Base-by-base conservation (phyloP, 2,797 vertebrate genomes). In the Neoniphon sammara region DNA sequence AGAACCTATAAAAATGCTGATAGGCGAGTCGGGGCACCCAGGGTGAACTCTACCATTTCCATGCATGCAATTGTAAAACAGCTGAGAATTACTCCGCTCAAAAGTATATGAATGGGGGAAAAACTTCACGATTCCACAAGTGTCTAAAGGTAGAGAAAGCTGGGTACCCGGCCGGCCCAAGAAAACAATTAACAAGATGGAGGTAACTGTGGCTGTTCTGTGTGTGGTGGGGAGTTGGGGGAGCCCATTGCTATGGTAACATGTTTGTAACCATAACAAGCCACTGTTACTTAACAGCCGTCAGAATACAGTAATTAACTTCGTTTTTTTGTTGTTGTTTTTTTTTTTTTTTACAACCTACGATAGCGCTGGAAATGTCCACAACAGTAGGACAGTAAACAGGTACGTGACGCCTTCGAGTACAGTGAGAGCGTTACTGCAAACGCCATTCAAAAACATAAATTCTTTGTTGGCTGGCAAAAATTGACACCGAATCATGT, bases 171-270 rank as follows among this genome's bases (percentile, higher is more conserved):
- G n/a, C 31, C 49, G 7, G 10, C 4, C 10, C 20, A 1, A 36
- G 18, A 63, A 31, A 74, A 66, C 52, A 20, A 21, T 9, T 58
- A 4, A 53, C 18, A 50, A 49, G 74, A 53, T 73, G 81, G 65
- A 75, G 82, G 49, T 39, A 36, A 9, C 34, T 42, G 39, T 42
- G 4, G 14, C 12, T 1, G 15, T 5, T 34, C 5, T 34, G 2
- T 34, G 31, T 34, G 14, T 17, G 36, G 75, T 52, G 56, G 61
- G 67, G 57, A 75, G 67, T 75, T 52, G n/a, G n/a, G n/a, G n/a
- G 62, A 78, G 75, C 34, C 30, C 34, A 76, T 60, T 83, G 78
- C 69, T 80, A 85, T 89, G 82, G 39, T n/a, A n/a, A n/a, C n/a
- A n/a, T n/a, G n/a, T n/a, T n/a, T n/a, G n/a, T n/a, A n/a, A 27